These are phyloP conservation scores for Caenorhabditis afra DNA, from an alignment of 2,888 invertebrate genomes.

Conservation along the genomic window DNA sequence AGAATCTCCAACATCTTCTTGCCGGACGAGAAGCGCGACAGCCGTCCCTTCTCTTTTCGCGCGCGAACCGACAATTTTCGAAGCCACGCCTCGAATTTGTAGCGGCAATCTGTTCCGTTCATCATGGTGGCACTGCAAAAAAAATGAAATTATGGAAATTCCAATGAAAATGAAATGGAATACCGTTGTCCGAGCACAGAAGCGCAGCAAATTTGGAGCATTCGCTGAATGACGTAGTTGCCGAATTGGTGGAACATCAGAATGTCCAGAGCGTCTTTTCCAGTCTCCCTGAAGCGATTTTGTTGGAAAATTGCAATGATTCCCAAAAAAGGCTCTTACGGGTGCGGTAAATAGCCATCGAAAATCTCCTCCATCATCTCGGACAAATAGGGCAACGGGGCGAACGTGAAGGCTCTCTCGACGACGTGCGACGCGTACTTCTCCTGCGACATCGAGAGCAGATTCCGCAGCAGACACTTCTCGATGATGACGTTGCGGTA, in stretches of 20 bases:
- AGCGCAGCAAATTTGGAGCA: constrained; percentile 68
- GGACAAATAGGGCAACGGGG: constrained; percentile 58
- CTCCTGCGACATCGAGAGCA: constrained; percentile 75
- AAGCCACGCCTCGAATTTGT: constrained; percentile 14
- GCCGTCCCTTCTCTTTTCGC: constrained; percentile 7
- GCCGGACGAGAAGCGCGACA: constrained; percentile 28
- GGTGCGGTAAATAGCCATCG: constrained; percentile 74
- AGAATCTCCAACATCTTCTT: constrained; percentile 29
- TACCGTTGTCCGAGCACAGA: constrained; percentile 29
- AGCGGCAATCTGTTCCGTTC: constrained; percentile 3
- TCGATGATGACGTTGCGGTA: constrained; percentile 72
- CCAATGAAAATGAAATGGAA: too few species aligned
- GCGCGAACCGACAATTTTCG: constrained; percentile 4
- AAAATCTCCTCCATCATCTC: constrained; percentile 77
- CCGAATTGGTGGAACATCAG: constrained; percentile 79
- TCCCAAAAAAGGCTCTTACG: constrained; percentile 40
- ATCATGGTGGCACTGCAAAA: constrained; percentile 1
- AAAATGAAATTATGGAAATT: not conserved
- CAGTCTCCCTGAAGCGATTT: constrained; percentile 58
- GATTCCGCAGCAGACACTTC: constrained; percentile 68
- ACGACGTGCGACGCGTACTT: constrained; percentile 79
- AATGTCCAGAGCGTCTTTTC: constrained; percentile 73
- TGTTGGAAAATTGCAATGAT: too few species aligned
- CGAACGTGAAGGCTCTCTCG: constrained; percentile 72
- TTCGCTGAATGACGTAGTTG: constrained; percentile 78